Evolutionary conservation across 1,140 invertebrate species (phyloP).

Genomic region (Nephila pilipes): DNA sequence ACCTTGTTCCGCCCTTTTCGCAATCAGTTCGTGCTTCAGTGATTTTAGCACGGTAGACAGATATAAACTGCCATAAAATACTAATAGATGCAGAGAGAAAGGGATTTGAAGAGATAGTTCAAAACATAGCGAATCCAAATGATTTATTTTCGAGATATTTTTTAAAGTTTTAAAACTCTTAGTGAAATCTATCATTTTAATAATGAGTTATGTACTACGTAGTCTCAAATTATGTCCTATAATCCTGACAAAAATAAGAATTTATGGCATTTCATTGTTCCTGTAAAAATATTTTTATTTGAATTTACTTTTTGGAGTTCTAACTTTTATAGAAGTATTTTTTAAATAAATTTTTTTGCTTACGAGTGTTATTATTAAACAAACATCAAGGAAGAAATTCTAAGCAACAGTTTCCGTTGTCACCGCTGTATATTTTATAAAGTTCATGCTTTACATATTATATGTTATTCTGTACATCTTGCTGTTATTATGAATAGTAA

Average conservation of each 20-base stretch:
- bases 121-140: background rate
- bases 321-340: no score
- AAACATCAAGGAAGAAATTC: no score
- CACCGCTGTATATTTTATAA: no score
- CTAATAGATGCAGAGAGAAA: background rate
- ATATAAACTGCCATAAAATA: background rate
- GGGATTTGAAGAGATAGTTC: background rate
- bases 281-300: no score
- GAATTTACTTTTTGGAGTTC: no score
- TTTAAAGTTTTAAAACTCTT: background rate
- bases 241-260: background rate
- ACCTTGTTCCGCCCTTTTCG: slow-evolving; percentile 24
- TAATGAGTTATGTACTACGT: background rate
- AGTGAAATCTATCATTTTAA: background rate
- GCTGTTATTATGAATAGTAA: no score
- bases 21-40: slow-evolving; percentile 11
- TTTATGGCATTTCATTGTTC: background rate
- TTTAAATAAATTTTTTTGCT: no score
- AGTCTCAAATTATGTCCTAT: background rate
- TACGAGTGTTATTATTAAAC: no score
- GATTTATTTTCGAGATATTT: background rate
- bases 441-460: no score
- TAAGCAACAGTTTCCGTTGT: no score
- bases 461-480: no score
- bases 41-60: background rate